These are phyloP conservation scores for Dreissena polymorpha DNA, from an alignment of 1,140 invertebrate species.

Conservation along the genomic window DNA sequence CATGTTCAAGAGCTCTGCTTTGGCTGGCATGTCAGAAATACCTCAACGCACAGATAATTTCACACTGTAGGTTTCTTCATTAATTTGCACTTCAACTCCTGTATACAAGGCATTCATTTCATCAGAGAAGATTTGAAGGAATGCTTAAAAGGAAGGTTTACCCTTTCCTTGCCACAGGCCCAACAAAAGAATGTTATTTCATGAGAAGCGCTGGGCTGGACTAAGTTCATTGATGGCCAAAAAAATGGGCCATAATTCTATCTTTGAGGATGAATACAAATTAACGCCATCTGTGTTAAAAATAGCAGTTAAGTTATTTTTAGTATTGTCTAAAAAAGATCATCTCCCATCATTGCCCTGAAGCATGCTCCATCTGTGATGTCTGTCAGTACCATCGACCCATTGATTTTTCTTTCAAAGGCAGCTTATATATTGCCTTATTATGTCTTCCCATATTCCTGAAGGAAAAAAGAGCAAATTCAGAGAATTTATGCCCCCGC, in stretches of 20 bases:
- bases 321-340: slow-evolving; percentile 28
- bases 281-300: slow-evolving; percentile 57
- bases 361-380: slow-evolving; percentile 54
- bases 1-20: slow-evolving; percentile 13
- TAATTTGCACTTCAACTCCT: slow-evolving; percentile 11
- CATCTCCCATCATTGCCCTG: slow-evolving; percentile 34
- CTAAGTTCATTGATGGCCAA: slow-evolving; percentile 53
- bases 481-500: no score
- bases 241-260: slow-evolving; percentile 59
- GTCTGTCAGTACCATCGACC: slow-evolving; percentile 37
- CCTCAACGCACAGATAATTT: slow-evolving; percentile 16
- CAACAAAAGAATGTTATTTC: slow-evolving; percentile 42
- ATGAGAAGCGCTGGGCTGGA: slow-evolving; percentile 43
- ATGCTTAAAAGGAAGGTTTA: slow-evolving; percentile 51
- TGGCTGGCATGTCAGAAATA: slow-evolving; percentile 28
- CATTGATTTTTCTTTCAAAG: no score
- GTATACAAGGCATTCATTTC: slow-evolving; percentile 26
- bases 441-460: no score
- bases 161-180: slow-evolving; percentile 52
- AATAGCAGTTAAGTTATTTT: slow-evolving; percentile 47
- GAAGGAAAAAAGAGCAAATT: no score
- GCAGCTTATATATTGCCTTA: no score
- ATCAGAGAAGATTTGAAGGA: slow-evolving; percentile 17
- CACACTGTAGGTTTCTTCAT: slow-evolving; percentile 1
- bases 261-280: slow-evolving; percentile 54